Conservation (phyloP, 2,888 invertebrate species). For the Eupeodes luniger region DNA sequence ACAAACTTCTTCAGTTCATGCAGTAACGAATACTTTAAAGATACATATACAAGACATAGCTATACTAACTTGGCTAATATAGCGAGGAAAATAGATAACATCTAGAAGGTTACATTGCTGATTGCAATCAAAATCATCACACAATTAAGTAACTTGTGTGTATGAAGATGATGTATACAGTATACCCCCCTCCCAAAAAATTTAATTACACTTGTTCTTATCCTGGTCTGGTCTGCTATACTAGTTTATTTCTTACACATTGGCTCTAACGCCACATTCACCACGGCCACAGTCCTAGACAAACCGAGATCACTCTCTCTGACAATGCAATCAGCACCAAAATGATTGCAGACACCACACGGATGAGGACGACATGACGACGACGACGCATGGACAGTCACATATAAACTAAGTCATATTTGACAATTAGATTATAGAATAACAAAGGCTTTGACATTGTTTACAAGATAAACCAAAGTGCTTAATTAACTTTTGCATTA, state of each 20-base stretch:
- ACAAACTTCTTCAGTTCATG: too few species aligned
- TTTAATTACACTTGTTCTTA: slow-evolving; percentile 58
- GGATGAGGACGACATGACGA: slow-evolving; percentile 3
- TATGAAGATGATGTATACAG: slow-evolving; percentile 3
- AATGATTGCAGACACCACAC: slow-evolving; percentile 59
- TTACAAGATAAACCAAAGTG: slow-evolving; percentile 71
- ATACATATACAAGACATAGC: too few species aligned
- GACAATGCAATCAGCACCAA: slow-evolving; percentile 66
- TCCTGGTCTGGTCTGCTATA: neutral
- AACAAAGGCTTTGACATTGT: slow-evolving; percentile 75
- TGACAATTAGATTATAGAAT: slow-evolving; percentile 76
- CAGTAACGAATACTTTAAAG: too few species aligned
- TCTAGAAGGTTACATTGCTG: slow-evolving; percentile 24
- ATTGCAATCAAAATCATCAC: slow-evolving; percentile 65
- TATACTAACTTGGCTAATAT: neutral
- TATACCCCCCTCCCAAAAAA: slow-evolving; percentile 12
- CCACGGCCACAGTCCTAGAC: neutral
- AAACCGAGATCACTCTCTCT: neutral
- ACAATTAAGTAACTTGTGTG: slow-evolving; percentile 15
- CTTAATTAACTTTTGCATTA: slow-evolving; percentile 74
- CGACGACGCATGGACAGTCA: slow-evolving; percentile 22
- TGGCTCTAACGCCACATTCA: neutral
- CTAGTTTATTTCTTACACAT: neutral
- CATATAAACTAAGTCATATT: slow-evolving; percentile 62
- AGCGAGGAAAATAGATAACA: slow-evolving; percentile 33